Percentiles rank a stretch among this genome's conserved stretches.
Conservation (phyloP, 2,797 vertebrate species). For the Peromyscus melanophrys region DNA sequence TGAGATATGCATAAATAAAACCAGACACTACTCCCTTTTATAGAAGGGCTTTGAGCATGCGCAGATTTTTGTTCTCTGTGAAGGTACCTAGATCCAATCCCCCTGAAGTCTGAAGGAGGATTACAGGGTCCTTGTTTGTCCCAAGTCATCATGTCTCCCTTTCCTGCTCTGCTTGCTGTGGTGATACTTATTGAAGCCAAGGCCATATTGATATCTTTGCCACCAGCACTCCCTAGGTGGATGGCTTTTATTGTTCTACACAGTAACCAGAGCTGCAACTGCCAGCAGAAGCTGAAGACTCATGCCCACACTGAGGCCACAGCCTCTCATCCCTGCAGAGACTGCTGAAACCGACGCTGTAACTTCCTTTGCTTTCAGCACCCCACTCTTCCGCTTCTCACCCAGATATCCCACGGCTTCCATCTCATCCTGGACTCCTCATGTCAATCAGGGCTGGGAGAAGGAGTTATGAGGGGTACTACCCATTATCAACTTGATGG, state of each 20-base stretch:
- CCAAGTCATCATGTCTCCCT: neutral
- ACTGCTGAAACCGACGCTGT: neutral
- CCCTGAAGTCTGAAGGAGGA: neutral
- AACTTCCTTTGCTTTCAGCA: neutral
- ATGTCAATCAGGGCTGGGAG: neutral
- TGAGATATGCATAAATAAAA: neutral
- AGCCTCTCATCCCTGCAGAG: neutral
- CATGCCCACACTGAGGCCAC: fast-evolving
- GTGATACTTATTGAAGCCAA: fast-evolving
- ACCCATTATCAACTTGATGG: neutral
- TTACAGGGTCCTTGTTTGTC: neutral
- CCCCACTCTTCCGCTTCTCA: neutral
- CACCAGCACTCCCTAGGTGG: neutral
- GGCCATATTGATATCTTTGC: neutral
- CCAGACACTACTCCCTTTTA: neutral
- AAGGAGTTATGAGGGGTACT: neutral
- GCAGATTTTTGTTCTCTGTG: neutral
- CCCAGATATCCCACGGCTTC: neutral
- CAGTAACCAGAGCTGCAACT: neutral
- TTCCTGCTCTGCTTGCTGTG: neutral
- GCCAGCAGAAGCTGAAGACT: neutral
- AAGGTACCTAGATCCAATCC: neutral
- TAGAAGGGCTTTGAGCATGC: neutral
- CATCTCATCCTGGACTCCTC: neutral
- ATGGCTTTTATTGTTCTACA: neutral